Evolutionary conservation across 2,888 invertebrate species (phyloP).

Genomic region (Belgica antarctica): DNA sequence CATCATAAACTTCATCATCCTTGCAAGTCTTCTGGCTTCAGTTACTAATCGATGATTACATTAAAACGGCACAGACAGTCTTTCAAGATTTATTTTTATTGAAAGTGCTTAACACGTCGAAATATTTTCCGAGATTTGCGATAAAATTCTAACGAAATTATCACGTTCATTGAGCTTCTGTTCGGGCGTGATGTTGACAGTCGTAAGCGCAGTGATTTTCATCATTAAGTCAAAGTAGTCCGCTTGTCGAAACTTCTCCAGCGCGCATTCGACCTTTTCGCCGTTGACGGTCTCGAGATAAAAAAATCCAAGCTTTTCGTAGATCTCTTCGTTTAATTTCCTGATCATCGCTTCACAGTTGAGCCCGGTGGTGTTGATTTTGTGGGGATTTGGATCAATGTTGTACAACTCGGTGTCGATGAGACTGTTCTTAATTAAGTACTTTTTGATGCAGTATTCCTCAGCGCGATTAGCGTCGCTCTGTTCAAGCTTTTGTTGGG

Average conservation of each 20-base stretch:
- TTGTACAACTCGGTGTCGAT: conserved; percentile 15
- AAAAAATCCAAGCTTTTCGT: conserved; percentile 15
- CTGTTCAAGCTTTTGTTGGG: not conserved
- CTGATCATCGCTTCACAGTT: conserved; percentile 32
- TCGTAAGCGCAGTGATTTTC: conserved; percentile 32
- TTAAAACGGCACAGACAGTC: not conserved
- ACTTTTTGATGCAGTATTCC: conserved; percentile 35
- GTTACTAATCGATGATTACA: not conserved
- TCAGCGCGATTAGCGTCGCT: conserved; percentile 1
- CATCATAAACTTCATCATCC: too few species aligned
- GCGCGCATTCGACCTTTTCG: conserved; percentile 35
- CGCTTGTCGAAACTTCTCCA: conserved; percentile 34
- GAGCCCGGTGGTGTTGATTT: conserved; percentile 26
- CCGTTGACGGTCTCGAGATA: not conserved
- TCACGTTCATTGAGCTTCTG: conserved; percentile 34
- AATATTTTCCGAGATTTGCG: conserved; percentile 6
- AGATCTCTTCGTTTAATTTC: conserved; percentile 30
- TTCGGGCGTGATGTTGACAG: conserved; percentile 24
- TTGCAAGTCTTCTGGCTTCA: not conserved
- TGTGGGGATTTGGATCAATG: conserved; percentile 30
- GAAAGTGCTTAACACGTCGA: conserved; percentile 8
- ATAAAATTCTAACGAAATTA: conserved; percentile 21
- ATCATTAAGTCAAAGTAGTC: conserved; percentile 39
- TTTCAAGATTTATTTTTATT: not conserved
- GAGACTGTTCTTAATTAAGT: conserved; percentile 37